phyloP scores from a whole-genome alignment of 2,888 invertebrate genomes.

The Ypsolopha sequella region DNA sequence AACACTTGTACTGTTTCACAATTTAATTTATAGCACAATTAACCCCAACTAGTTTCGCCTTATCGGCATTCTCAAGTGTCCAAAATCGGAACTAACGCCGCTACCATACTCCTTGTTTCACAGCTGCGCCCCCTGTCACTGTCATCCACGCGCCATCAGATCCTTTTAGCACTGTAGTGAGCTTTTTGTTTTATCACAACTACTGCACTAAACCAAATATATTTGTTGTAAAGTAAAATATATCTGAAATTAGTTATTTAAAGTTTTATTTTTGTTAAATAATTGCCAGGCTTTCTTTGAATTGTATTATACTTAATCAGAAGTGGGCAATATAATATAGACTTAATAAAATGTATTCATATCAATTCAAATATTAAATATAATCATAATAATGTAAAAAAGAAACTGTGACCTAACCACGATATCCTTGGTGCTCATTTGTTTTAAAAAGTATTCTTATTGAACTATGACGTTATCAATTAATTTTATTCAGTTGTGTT shows the following conservation, averaged over 20 bases:
- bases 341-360: background rate
- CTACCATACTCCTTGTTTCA: no score
- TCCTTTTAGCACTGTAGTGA: no score
- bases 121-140: no score
- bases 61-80: no score
- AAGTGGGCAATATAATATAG: background rate
- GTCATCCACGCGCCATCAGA: no score
- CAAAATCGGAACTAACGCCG: no score
- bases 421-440: conserved; percentile 35
- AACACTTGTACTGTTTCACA: no score
- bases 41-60: no score
- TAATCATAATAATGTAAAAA: no score
- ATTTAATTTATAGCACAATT: no score
- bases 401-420: background rate
- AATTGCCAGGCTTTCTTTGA: conserved; percentile 49
- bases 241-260: conserved; percentile 14
- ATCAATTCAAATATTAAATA: background rate
- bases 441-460: conserved; percentile 43
- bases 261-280: conserved; percentile 15
- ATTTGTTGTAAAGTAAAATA: conserved; percentile 23
- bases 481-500: conserved; percentile 1
- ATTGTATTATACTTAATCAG: background rate
- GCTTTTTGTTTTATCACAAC: no score
- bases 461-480: conserved; percentile 28
- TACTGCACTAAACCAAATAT: conserved; percentile 57